Evolutionary conservation across 2,797 vertebrate genomes (phyloP), one percentile per base, ranked within the genome.

Genomic region (Peromyscus eremicus): DNA sequence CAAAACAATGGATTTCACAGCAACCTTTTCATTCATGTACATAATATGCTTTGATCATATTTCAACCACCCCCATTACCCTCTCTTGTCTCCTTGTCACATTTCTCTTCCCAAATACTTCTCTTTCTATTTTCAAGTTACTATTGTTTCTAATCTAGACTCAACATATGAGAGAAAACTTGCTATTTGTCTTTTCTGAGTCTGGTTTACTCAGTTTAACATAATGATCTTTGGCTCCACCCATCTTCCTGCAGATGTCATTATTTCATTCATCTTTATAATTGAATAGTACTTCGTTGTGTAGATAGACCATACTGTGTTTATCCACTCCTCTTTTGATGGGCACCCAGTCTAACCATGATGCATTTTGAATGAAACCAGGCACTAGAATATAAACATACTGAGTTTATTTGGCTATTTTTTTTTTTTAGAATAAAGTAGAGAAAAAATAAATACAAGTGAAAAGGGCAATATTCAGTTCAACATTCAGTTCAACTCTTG

Each of bases 311-410:
- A 17, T 2, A 8, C 32, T 57, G 16, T 73, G 37, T 76, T 76
- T 89, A 60, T 60, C 57, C 87, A 77, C n/a, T n/a, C 13, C n/a
- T 77, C 13, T 77, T 60, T n/a, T 77, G 87, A 77, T 76, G 40
- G 29, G 19, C 37, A n/a, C 57, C 40, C 25, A 64, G 4, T 60
- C 37, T 46, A 62, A 88, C 37, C 3, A 5, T 9, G 37, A 62
- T 73, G 32, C 21, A 93, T 82, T 92, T 60, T 89, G 29, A 89
- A 91, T 83, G 76, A 92, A 76, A 92, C 43, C 7, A 94, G 55
- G 52, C 93, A 82, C 60, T 89, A 75, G 9, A 5, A 13, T 46
- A 8, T 60, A 13, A 91, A 85, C n/a, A 68, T 40, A 37, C 60
- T 89, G 84, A 66, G 34, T 89, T 89, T 81, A 88, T 46, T 90